These are phyloP conservation scores for Epinephelus malabaricus DNA, from an alignment of 2,797 vertebrate genomes.

Conservation along the genomic window DNA sequence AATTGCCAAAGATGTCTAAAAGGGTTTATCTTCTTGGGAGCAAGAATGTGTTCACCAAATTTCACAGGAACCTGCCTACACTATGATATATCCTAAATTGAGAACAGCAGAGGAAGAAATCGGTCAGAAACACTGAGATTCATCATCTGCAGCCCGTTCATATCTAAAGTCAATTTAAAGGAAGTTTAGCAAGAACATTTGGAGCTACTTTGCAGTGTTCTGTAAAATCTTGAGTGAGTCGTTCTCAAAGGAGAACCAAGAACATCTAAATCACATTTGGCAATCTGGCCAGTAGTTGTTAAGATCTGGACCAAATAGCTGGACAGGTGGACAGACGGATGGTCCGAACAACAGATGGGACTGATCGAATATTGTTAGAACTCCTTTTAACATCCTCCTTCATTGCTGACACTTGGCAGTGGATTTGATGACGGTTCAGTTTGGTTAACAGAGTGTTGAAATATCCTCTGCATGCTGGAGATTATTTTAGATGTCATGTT, in stretches of 20 bases:
- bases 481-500: background rate
- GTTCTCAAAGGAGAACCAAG: background rate
- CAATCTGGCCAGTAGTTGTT: background rate
- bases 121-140: background rate
- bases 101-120: background rate
- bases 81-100: background rate
- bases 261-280: background rate
- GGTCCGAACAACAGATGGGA: background rate
- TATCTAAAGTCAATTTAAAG: background rate
- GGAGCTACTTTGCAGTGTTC: background rate
- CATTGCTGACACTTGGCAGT: constrained; percentile 5
- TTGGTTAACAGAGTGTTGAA: constrained; percentile 22
- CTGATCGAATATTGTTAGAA: background rate
- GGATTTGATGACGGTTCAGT: constrained; percentile 2
- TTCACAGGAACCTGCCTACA: background rate
- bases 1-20: background rate
- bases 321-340: background rate
- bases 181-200: background rate
- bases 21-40: constrained; percentile 8
- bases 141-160: background rate
- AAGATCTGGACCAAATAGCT: background rate
- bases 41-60: constrained; percentile 23
- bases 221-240: background rate
- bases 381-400: constrained; percentile 3
- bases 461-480: background rate